phyloP scores from a whole-genome alignment of 2,888 invertebrate genomes.

The Ochropleura leucogaster region DNA sequence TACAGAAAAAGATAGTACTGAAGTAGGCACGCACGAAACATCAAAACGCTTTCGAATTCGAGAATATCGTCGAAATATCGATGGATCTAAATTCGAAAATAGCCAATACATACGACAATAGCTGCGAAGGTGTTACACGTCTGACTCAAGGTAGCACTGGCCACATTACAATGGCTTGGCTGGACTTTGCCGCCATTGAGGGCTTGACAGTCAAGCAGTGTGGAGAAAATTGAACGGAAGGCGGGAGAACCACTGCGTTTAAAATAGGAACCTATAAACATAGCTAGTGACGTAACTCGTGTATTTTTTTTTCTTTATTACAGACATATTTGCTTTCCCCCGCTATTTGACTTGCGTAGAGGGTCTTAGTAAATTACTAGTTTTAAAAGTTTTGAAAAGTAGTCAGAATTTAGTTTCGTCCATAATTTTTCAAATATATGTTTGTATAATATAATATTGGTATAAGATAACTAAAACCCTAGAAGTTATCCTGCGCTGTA shows the following conservation, averaged over 20 bases:
- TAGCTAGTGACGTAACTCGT: not conserved
- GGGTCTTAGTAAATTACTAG: too few species aligned
- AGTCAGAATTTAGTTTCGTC: too few species aligned
- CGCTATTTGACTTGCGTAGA: too few species aligned
- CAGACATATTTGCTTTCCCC: too few species aligned
- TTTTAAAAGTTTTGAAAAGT: too few species aligned
- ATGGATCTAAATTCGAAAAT: conserved; percentile 11
- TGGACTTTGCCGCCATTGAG: conserved; percentile 26
- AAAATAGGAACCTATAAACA: conserved; percentile 19
- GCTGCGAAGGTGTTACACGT: conserved; percentile 22
- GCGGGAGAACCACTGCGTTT: conserved; percentile 17
- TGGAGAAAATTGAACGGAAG: conserved; percentile 51
- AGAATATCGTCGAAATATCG: not conserved
- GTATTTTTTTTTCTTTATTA: not conserved
- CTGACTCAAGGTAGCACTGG: conserved; percentile 24
- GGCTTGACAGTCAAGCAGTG: conserved; percentile 30
- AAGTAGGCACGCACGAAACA: not conserved
- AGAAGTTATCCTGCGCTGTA: too few species aligned
- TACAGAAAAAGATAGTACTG: not conserved
- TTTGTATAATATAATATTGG: too few species aligned
- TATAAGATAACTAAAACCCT: too few species aligned
- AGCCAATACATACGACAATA: conserved; percentile 7
- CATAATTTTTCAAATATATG: too few species aligned
- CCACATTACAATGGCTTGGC: conserved; percentile 25
- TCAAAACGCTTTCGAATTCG: not conserved